Evolutionary conservation across 2,797 vertebrate genomes (phyloP), one percentile per base, ranked within the genome.

Genomic region (Lateolabrax maculatus): DNA sequence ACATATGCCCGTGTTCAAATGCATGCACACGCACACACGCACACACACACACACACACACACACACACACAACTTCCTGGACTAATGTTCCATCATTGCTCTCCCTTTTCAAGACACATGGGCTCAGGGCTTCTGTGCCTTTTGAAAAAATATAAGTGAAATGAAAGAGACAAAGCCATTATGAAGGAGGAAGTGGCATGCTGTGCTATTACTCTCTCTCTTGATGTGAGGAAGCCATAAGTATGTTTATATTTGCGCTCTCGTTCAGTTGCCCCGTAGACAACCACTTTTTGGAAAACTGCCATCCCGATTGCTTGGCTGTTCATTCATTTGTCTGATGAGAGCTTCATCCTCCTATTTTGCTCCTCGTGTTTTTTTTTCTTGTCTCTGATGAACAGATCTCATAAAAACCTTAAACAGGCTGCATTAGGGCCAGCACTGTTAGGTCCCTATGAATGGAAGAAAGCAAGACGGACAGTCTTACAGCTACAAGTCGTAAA

Each of bases 41-140:
- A 64, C 53, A 53, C 43, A 48, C 11, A 34, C 43, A 48, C 23
- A 43, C 56, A 16, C 68, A 62, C 43, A 41, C 9, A 67, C 44
- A 60, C 73, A 27, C 10, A 67, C 31, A 39, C 23, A 71, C 27
- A 19, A 16, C 68, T 75, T 13, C 44, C 61, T 63, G 34, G 75
- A 74, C 53, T 63, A 53, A 80, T 80, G 75, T 80, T 36, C n/a
- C 21, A 21, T 56, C 48, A 55, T 66, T 57, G 31, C 64, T 39
- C 74, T 78, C 61, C n/a, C 18, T 80, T 79, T 82, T 82, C 69
- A 68, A 76, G 46, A 77, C 29, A 71, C 66, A 67, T 44, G 64
- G 62, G 64, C 69, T 75, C 58, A 52, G 55, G 51, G 72, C 74
- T 60, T 77, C 39, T 79, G 43, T 58, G 64, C 51, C 25, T 79